Evolutionary conservation across 2,113 vertebrate species (phyloP), one percentile per base, ranked within the genome.

Genomic region (Saimiri boliviensis): DNA sequence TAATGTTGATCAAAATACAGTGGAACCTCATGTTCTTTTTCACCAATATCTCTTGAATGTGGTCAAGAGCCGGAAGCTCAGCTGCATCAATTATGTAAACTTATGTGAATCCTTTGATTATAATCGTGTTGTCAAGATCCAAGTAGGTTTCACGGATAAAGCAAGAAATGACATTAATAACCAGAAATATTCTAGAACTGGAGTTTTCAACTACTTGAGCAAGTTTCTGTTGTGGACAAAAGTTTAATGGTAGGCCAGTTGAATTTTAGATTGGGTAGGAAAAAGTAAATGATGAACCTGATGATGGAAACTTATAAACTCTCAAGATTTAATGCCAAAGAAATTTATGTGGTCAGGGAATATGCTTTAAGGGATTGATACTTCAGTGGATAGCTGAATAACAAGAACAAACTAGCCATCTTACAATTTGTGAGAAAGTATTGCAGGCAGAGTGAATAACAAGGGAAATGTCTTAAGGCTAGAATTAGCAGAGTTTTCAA

Each of bases 121-220:
- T 30, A 32, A 32, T 79, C 54, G 74, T 70, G 12, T 42, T 86
- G 52, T 91, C 13, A 83, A 70, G 47, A 84, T 94, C 91, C 49
- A 77, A 58, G 94, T 85, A 63, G 60, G 63, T 87, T 73, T 91
- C 73, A n/a, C 5, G 47, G 35, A 30, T 83, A 89, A 91, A 83
- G 66, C 5, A 94, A 90, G 14, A 92, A 83, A 79, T 80, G 2
- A 2, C 49, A 32, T 47, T 86, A 84, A 80, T 76, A 95, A 95
- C 32, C 35, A 89, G 40, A 94, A 92, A 86, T 95, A 71, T 58
- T 94, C 85, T 66, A 84, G 45, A 87, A 68, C n/a, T 73, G n/a
- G 14, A 82, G 37, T 88, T 93, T 89, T 86, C 14, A 88, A 82
- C n/a, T 35, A 42, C 25, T 27, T 81, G 45, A 94, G 4, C 47